Conservation (phyloP, 1,140 invertebrate genomes). For the Trichogramma pretiosum region DNA sequence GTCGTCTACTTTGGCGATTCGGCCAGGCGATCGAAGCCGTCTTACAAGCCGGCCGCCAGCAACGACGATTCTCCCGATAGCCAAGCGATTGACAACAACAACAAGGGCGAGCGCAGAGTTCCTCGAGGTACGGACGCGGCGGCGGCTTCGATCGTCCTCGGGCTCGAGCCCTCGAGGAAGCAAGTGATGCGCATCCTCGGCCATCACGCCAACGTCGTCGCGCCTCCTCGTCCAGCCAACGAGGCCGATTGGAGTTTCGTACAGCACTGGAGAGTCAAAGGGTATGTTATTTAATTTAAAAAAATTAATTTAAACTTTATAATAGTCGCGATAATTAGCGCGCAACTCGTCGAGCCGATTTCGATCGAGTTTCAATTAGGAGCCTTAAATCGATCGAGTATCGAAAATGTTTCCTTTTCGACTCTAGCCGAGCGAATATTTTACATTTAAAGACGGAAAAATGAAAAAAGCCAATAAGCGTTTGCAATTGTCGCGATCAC, state of each 20-base stretch:
- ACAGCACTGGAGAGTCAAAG: constrained; percentile 57
- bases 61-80: constrained; percentile 13
- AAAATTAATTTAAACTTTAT: constrained; percentile 23
- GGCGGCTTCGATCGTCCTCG: constrained; percentile 44
- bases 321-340: constrained; percentile 14
- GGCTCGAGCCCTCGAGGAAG: constrained; percentile 42
- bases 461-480: no score
- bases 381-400: neutral
- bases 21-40: constrained; percentile 32
- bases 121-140: constrained; percentile 32
- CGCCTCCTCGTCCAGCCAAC: constrained; percentile 37
- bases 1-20: constrained; percentile 65
- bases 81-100: constrained; percentile 25
- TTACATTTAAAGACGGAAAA: no score
- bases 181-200: constrained; percentile 41
- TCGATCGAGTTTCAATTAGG: neutral
- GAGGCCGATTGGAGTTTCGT: constrained; percentile 62
- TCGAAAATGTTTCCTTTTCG: no score
- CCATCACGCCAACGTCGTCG: constrained; percentile 40
- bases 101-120: constrained; percentile 28
- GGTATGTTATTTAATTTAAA: constrained; percentile 47
- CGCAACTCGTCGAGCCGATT: neutral
- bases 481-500: no score
- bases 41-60: constrained; percentile 25
- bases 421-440: no score